A percentile compares a stretch with the other conserved stretches of the same genome.
Conservation (phyloP, 2,797 vertebrate genomes). For the Aselliscus stoliczkanus region DNA sequence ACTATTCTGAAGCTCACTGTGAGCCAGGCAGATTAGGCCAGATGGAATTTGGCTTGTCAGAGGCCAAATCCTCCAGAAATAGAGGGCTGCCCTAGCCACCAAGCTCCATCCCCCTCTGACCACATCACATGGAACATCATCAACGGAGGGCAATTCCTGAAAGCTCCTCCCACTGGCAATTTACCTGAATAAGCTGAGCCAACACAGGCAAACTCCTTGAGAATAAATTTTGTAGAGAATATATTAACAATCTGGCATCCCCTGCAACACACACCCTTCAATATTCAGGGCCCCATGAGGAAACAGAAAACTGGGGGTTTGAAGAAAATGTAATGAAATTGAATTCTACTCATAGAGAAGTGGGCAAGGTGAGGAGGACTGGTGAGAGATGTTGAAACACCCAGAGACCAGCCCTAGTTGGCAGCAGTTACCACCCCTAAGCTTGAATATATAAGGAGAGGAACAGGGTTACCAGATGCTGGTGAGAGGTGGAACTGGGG, state of each 20-base stretch:
- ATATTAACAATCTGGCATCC: background rate
- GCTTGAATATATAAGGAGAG: background rate
- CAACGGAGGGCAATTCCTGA: background rate
- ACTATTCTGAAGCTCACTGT: background rate
- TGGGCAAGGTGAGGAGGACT: background rate
- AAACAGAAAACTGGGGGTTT: background rate
- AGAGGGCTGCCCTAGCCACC: background rate
- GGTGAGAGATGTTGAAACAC: background rate
- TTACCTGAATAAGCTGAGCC: background rate
- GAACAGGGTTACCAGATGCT: background rate
- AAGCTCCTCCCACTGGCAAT: background rate
- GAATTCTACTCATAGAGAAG: background rate
- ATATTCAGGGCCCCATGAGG: background rate
- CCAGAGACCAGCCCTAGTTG: background rate
- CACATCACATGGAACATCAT: background rate
- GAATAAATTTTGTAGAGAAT: background rate
- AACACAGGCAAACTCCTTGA: background rate
- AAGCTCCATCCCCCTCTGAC: background rate
- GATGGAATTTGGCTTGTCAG: background rate
- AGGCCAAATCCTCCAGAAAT: background rate
- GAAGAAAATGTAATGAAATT: background rate
- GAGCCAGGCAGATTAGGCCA: background rate
- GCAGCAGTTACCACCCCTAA: background rate
- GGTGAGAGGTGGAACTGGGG: background rate
- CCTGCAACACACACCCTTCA: rapidly evolving